Conservation (phyloP, 2,797 vertebrate species). For the Melanotaenia trifasciata region DNA sequence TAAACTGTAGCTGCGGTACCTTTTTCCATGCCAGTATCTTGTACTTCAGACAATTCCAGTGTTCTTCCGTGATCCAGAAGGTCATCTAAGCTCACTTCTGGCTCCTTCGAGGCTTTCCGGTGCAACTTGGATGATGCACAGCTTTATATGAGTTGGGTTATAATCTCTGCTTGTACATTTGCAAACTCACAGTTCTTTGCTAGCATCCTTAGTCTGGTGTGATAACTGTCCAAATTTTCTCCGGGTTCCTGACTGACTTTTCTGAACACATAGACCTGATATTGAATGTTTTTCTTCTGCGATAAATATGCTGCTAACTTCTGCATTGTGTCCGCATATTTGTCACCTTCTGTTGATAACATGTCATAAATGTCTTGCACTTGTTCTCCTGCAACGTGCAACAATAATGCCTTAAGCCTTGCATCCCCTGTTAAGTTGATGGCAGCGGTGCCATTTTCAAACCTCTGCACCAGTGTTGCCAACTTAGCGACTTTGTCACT, state of each 20-base stretch:
- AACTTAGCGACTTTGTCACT: no score
- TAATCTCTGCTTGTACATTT: no score
- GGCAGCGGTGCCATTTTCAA: not conserved
- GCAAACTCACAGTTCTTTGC: not conserved
- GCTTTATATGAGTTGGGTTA: no score
- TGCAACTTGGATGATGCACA: no score
- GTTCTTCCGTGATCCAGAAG: no score
- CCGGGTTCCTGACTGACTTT: conserved; percentile 16
- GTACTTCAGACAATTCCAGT: no score
- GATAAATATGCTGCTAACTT: conserved; percentile 1
- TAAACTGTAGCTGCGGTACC: no score
- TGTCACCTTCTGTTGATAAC: not conserved
- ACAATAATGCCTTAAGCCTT: not conserved
- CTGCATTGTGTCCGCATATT: conserved; percentile 10
- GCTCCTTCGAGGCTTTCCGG: no score
- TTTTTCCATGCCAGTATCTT: no score
- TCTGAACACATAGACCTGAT: conserved; percentile 29
- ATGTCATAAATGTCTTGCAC: not conserved
- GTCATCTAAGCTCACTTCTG: no score
- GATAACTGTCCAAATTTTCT: conserved; percentile 13
- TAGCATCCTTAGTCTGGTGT: conserved; percentile 22
- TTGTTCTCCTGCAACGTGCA: not conserved
- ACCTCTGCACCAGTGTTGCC: not conserved
- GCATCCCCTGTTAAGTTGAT: conserved; percentile 1
- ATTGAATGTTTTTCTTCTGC: conserved; percentile 21